These are phyloP conservation scores for Microctenopoma lineatum DNA, from an alignment of 2,797 vertebrate genomes.

Conservation along the genomic window DNA sequence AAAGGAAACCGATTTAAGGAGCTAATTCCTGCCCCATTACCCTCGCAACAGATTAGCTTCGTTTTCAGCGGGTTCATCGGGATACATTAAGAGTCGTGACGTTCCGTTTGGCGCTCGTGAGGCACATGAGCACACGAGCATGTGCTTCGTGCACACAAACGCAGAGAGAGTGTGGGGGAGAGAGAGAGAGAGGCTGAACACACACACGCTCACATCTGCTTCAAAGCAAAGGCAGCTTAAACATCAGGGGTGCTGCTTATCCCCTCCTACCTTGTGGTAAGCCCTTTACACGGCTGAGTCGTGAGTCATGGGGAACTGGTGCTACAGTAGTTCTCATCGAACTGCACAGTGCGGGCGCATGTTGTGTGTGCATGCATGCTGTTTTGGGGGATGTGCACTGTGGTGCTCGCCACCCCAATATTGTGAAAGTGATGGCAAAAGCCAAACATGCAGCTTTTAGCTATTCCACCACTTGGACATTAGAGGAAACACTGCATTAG, in stretches of 20 bases:
- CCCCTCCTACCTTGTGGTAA: constrained; percentile 80
- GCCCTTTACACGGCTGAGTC: constrained; percentile 75
- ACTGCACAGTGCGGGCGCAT: constrained; percentile 18
- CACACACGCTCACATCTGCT: constrained; percentile 65
- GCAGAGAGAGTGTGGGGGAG: constrained; percentile 6
- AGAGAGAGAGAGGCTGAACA: constrained; percentile 24
- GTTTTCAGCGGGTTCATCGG: constrained; percentile 76
- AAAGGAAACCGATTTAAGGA: constrained; percentile 50
- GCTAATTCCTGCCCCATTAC: constrained; percentile 67
- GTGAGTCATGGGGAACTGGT: constrained; percentile 75
- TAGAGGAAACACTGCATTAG: constrained; percentile 11
- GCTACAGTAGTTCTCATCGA: constrained; percentile 39
- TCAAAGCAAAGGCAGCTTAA: constrained; percentile 71
- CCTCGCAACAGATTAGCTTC: constrained; percentile 75
- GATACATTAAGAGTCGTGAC: constrained; percentile 72
- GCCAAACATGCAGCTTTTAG: constrained; percentile 28
- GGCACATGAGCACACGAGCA: constrained; percentile 34
- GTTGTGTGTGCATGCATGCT: constrained; percentile 8
- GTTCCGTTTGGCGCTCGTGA: constrained; percentile 54
- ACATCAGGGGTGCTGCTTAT: constrained; percentile 74
- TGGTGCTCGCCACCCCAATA: constrained; percentile 30
- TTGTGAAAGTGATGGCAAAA: constrained; percentile 24
- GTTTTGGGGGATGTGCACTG: constrained; percentile 1
- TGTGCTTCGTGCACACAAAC: constrained; percentile 36
- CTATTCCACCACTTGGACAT: constrained; percentile 23